These are phyloP conservation scores for Misgurnus anguillicaudatus DNA, from an alignment of 2,113 vertebrate genomes.

Conservation along the genomic window DNA sequence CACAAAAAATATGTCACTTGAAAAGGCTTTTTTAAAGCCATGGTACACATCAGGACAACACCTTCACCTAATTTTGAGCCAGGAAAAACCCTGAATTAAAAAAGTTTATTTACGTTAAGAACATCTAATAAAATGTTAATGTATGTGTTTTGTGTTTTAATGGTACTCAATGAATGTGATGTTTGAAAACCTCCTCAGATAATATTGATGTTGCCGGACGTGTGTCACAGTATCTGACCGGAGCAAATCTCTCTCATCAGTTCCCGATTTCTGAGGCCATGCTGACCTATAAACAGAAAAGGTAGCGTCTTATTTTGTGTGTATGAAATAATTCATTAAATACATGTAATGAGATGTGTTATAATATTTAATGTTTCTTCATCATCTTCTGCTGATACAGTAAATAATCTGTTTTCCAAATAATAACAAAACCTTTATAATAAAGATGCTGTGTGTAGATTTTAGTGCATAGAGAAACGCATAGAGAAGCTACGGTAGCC, in stretches of 20 bases:
- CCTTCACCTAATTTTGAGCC: too few species aligned
- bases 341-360: not conserved
- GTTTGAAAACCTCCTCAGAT: conserved; percentile 50
- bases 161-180: not conserved
- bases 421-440: too few species aligned
- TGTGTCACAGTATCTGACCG: conserved; percentile 71
- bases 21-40: too few species aligned
- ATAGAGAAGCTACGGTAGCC: too few species aligned
- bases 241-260: conserved; percentile 79
- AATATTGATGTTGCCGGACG: conserved; percentile 68
- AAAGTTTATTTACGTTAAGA: too few species aligned
- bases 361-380: not conserved
- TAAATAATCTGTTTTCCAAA: too few species aligned
- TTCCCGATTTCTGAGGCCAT: conserved; percentile 84
- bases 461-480: too few species aligned
- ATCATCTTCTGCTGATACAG: not conserved
- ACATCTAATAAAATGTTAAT: not conserved
- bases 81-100: too few species aligned
- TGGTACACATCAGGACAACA: too few species aligned
- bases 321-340: conserved; percentile 23
- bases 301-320: conserved; percentile 48
- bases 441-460: too few species aligned
- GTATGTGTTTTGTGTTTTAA: not conserved
- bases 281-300: conserved; percentile 82
- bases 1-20: too few species aligned